Conservation (phyloP, 2,113 vertebrate genomes). For the Nothocercus julius region DNA sequence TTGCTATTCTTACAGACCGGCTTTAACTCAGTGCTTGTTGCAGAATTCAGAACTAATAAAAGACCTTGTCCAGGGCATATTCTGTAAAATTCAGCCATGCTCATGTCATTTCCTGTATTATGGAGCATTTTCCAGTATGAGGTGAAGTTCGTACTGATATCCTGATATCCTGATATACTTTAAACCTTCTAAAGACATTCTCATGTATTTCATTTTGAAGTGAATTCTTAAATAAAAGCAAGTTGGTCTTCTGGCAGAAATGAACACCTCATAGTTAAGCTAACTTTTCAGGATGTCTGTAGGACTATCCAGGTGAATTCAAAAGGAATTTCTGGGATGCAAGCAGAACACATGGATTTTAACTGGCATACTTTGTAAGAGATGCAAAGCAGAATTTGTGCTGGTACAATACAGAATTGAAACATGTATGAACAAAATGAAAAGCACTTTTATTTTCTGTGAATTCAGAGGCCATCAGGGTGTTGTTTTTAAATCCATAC, state of each 20-base stretch:
- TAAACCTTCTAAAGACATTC: neutral
- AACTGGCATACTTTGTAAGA: neutral
- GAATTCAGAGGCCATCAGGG: neutral
- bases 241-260: neutral
- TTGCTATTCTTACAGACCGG: neutral
- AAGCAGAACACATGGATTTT: neutral
- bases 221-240: neutral
- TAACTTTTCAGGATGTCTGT: neutral
- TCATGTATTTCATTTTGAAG: neutral
- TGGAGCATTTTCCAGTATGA: neutral
- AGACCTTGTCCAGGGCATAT: neutral
- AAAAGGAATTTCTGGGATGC: neutral
- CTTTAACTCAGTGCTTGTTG: neutral
- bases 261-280: neutral
- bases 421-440: neutral
- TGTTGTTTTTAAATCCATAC: neutral
- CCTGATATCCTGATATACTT: neutral
- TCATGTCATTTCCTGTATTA: neutral
- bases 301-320: neutral
- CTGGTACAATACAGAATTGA: neutral
- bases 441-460: neutral
- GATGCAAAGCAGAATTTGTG: neutral
- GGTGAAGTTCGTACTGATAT: neutral
- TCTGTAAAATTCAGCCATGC: neutral
- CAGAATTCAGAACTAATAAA: neutral